A percentile compares a stretch with the other conserved stretches of the same genome.
These are phyloP conservation scores for Halictus rubicundus DNA, from an alignment of 1,140 invertebrate genomes.

Conservation along the genomic window DNA sequence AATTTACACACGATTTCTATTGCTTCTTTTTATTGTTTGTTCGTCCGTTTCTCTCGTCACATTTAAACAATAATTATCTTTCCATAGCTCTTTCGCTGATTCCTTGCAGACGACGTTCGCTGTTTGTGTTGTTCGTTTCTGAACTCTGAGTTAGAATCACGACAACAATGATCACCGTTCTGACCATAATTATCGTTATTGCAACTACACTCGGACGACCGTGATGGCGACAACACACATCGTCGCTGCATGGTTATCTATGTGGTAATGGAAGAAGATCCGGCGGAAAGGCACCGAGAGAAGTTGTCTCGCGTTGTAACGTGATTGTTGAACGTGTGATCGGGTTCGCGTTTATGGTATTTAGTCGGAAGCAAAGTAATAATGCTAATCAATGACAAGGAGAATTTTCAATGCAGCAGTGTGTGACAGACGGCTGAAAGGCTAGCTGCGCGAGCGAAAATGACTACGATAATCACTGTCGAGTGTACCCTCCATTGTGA, in stretches of 20 bases:
- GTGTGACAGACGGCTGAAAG: no score
- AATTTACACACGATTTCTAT: neutral
- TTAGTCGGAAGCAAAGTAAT: neutral
- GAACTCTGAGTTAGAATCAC: neutral
- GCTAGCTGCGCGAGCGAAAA: no score
- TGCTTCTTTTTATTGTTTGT: neutral
- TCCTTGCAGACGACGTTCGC: no score
- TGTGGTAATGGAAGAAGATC: conserved; percentile 62
- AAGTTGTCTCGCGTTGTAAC: conserved; percentile 59
- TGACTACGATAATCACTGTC: no score
- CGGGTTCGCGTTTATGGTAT: conserved; percentile 4
- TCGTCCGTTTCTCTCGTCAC: neutral
- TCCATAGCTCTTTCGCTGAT: neutral
- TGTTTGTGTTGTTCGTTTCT: no score
- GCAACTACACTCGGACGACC: neutral
- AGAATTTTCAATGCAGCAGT: no score
- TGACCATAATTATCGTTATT: conserved; percentile 24
- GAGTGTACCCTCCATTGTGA: no score
- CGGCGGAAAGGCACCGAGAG: conserved; percentile 72
- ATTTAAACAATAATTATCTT: neutral
- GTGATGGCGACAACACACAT: neutral
- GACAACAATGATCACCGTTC: conserved; percentile 27
- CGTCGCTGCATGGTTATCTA: conserved; percentile 25
- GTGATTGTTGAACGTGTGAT: conserved; percentile 36
- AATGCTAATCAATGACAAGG: no score